Evolutionary conservation across 2,888 invertebrate genomes (phyloP).

Genomic region (Sceliomorpha sp.): DNA sequence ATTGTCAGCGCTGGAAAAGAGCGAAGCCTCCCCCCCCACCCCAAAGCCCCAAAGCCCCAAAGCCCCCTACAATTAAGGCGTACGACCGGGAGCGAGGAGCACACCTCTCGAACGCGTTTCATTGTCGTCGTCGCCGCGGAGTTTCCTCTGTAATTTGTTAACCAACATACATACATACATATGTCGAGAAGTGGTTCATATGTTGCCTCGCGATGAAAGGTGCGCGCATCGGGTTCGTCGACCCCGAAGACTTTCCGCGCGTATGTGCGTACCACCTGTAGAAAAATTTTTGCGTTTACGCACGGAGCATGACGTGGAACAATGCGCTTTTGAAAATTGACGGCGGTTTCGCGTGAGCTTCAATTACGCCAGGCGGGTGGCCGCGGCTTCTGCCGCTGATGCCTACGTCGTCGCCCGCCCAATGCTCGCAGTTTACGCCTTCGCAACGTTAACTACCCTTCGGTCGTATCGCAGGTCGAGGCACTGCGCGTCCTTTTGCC

Average conservation of each 20-base stretch:
- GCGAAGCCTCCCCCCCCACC: too few species aligned
- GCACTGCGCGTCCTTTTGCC: conserved; percentile 32
- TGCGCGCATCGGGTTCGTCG: conserved; percentile 45
- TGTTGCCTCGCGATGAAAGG: conserved; percentile 43
- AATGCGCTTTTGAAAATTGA: conserved; percentile 69
- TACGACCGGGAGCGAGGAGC: conserved; percentile 4
- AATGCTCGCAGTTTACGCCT: conserved; percentile 53
- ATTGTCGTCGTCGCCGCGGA: conserved; percentile 30
- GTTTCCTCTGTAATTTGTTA: conserved; percentile 40
- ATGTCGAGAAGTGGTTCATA: conserved; percentile 48
- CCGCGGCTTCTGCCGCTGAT: conserved; percentile 40
- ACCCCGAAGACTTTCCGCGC: conserved; percentile 39
- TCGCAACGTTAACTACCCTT: conserved; percentile 51
- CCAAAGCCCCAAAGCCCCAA: too few species aligned
- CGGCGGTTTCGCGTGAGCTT: conserved; percentile 65
- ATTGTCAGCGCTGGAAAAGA: too few species aligned
- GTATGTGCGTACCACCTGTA: conserved; percentile 66
- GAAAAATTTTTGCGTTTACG: conserved; percentile 68
- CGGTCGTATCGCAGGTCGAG: conserved; percentile 38
- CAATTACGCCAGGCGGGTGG: conserved; percentile 61
- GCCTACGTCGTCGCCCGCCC: conserved; percentile 27
- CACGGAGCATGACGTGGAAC: conserved; percentile 65
- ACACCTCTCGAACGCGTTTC: conserved; percentile 13
- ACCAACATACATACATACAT: conserved; percentile 21
- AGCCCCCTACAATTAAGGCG: too few species aligned